These are phyloP conservation scores for Dryococelus australis DNA, from an alignment of 2,888 invertebrate genomes.

Conservation along the genomic window DNA sequence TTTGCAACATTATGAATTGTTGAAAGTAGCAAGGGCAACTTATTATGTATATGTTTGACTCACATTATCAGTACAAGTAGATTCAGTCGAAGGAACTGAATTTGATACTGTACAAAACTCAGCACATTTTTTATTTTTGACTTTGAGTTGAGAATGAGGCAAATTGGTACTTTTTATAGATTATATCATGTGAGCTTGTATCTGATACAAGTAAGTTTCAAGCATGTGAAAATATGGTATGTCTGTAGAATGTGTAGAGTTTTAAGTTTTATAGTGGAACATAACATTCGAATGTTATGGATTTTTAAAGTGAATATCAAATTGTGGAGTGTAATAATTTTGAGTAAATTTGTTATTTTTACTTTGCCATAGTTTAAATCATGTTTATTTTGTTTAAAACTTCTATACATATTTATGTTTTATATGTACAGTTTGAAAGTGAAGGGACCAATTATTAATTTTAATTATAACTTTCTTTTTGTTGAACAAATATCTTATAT, in stretches of 20 bases:
- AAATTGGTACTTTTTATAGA: no score
- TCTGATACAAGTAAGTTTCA: no score
- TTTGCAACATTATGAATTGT: no score
- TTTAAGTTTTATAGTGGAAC: neutral
- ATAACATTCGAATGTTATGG: neutral
- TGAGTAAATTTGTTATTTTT: slow-evolving; percentile 1
- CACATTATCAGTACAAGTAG: no score
- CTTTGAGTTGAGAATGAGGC: no score
- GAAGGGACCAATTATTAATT: neutral
- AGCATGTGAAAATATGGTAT: neutral
- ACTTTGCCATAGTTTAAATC: neutral
- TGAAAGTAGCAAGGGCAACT: no score
- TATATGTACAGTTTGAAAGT: neutral
- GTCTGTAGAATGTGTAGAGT: neutral
- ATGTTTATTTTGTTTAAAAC: neutral
- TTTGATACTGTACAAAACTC: no score
- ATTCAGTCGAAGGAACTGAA: no score
- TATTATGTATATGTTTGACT: no score
- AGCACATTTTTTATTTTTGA: no score
- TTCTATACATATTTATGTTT: neutral
- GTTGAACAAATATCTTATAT: neutral
- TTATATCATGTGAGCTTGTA: no score
- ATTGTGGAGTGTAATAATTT: neutral
- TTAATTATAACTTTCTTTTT: neutral
- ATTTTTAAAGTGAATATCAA: neutral